These are phyloP conservation scores for Cromileptes altivelis DNA, from an alignment of 2,113 vertebrate species.

Conservation along the genomic window DNA sequence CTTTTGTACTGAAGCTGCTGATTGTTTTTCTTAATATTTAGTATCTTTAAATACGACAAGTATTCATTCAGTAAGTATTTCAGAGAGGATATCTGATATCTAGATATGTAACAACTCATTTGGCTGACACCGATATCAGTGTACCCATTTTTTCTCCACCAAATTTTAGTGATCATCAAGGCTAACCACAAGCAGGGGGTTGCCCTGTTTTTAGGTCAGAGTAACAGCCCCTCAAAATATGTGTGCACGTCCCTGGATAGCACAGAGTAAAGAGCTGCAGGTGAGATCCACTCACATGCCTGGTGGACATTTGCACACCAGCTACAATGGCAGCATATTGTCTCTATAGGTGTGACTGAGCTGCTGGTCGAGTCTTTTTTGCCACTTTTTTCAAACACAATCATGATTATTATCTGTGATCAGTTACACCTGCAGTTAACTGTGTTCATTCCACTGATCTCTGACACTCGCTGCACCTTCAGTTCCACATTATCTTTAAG, in stretches of 20 bases:
- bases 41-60: no score
- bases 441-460: conserved; percentile 5
- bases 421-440: background rate
- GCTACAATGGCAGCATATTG: background rate
- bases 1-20: no score
- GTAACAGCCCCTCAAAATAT: background rate
- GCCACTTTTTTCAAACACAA: background rate
- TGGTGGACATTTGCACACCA: background rate
- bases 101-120: no score
- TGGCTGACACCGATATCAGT: no score
- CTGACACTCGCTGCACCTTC: background rate
- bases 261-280: background rate
- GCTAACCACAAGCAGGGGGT: no score
- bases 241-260: background rate
- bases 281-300: background rate
- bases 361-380: background rate
- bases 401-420: background rate
- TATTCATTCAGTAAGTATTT: no score
- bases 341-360: no score
- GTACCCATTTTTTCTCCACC: no score
- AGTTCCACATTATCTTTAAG: background rate
- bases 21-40: no score
- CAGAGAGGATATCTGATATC: no score
- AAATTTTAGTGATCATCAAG: no score
- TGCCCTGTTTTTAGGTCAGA: no score